Evolutionary conservation across 2,797 vertebrate genomes (phyloP).

Genomic region (Hypotaenidia philippensis): DNA sequence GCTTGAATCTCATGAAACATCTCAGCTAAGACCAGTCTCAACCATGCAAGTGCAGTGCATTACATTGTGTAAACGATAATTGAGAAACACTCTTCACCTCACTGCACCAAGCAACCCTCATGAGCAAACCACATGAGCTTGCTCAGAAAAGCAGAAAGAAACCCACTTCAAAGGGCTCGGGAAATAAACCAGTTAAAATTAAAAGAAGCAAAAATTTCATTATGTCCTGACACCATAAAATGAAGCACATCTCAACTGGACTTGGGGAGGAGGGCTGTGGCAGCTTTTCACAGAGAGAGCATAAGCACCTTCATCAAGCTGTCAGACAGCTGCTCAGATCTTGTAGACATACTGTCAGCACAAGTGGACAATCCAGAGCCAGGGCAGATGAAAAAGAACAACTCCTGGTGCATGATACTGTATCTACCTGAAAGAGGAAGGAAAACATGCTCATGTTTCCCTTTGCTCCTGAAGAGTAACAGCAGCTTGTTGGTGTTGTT

Average conservation of each 20-base stretch:
- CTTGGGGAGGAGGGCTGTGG: not conserved
- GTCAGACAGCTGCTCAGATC: not conserved
- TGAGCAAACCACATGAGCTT: not conserved
- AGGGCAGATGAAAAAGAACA: not conserved
- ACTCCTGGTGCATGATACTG: not conserved
- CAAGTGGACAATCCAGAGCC: not conserved
- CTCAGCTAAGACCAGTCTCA: not conserved
- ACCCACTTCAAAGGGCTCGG: not conserved
- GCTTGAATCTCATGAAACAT: not conserved
- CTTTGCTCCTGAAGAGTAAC: not conserved
- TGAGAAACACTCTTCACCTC: not conserved
- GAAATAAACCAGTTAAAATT: not conserved
- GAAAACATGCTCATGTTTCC: not conserved
- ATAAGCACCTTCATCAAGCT: not conserved
- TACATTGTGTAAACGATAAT: not conserved
- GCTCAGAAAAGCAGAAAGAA: not conserved
- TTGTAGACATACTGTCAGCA: not conserved
- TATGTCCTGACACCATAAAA: not conserved
- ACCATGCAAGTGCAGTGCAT: not conserved
- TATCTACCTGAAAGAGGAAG: not conserved
- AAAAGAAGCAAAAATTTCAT: not conserved
- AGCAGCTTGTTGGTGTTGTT: not conserved
- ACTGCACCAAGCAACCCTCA: not conserved
- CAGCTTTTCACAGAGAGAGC: not conserved
- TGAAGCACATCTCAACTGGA: not conserved